phyloP scores from a whole-genome alignment of 2,113 vertebrate genomes.

The Megatriorchis doriae region DNA sequence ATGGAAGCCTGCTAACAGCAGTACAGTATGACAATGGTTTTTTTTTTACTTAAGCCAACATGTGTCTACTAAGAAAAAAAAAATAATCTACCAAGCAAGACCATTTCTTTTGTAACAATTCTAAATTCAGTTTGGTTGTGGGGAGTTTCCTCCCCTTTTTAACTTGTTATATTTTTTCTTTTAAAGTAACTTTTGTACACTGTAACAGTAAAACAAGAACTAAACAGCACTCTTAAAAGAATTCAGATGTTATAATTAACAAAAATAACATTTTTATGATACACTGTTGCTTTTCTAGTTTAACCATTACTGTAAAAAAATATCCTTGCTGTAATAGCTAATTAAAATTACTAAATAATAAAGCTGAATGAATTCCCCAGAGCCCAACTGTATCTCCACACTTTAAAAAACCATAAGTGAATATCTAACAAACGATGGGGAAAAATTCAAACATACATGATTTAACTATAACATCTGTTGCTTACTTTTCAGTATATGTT shows the following conservation, averaged over 20 bases:
- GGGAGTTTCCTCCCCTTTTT: not conserved
- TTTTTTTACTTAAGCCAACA: not conserved
- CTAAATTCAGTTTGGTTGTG: not conserved
- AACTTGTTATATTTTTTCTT: not conserved
- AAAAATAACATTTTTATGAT: not conserved
- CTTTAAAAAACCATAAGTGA: not conserved
- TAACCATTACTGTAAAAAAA: not conserved
- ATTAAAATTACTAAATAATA: not conserved
- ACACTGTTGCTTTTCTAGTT: not conserved
- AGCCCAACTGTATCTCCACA: not conserved
- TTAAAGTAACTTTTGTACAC: not conserved
- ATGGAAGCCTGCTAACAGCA: not conserved
- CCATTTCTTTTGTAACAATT: not conserved
- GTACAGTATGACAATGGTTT: not conserved
- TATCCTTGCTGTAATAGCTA: not conserved
- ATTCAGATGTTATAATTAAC: not conserved
- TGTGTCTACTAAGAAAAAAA: not conserved
- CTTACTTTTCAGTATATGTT: not conserved
- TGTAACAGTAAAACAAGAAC: not conserved
- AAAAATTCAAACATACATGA: not conserved
- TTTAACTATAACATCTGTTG: not conserved
- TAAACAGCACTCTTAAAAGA: not conserved
- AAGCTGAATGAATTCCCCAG: not conserved
- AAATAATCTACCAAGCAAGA: not conserved
- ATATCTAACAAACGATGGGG: not conserved